Base-by-base conservation (phyloP, 2,888 invertebrate genomes). In the Xestoiulus laeticollis region DNA sequence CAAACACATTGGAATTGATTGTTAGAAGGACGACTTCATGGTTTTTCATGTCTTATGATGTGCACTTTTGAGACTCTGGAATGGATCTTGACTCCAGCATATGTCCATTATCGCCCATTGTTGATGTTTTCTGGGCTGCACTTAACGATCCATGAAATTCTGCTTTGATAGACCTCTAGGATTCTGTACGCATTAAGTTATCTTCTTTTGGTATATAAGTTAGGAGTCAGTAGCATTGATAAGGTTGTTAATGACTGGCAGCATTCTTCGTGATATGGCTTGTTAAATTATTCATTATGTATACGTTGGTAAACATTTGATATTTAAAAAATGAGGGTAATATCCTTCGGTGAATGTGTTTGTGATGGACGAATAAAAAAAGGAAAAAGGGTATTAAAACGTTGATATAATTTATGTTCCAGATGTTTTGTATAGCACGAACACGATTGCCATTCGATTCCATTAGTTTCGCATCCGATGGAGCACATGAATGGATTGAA, bases 391-490 rank as follows among this genome's bases (percentile, higher is more conserved):
- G 30, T 30, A 78, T 78, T 30, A 78, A 22, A 59, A 22, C 59
- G 59, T 59, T 59, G n/a, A 59, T 84, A 84, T 85, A 85, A 85
- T 85, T 85, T 85, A 85, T 85, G 85, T 38, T 85, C 85, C 85
- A 85, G 85, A 85, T 85, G 85, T 85, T 85, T 78, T 78, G 78
- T 78, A 78, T 30, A 26, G 78, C 78, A 78, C 78, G 85, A 44
- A 85, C 44, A 85, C 85, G 44, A 44, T 85, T 85, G 85, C 85
- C 44, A 85, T 85, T 85, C 44, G 38, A 43, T 85, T 85, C 85
- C 44, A 43, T 85, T 85, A 85, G 78, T 78, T 78, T 85, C 85
- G 38, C 38, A 44, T 85, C 44, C 38, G 38, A 85, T 85, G 85
- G 44, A 38, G 44, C 85, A 12, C 85, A 85, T 16, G 85, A 85